A percentile compares a stretch with the other conserved stretches of the same genome.
Conservation (phyloP, 2,888 invertebrate genomes). For the Drosophila birchii region DNA sequence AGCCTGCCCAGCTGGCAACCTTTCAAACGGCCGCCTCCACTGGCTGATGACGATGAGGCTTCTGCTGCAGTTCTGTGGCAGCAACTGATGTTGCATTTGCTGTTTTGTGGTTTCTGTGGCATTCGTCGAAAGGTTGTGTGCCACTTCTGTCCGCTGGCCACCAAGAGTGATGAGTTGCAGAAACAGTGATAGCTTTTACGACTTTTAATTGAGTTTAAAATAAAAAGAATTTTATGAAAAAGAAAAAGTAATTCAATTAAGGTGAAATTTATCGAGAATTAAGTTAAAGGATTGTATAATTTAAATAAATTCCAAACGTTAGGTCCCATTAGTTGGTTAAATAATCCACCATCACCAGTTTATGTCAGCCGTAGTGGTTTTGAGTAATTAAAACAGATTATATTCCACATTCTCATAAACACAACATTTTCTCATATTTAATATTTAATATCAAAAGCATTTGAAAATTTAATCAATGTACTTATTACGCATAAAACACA, state of each 20-base stretch:
- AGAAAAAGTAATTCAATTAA: not conserved
- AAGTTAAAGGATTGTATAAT: not conserved
- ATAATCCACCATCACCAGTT: not conserved
- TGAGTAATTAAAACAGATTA: conserved; percentile 4
- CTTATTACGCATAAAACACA: not conserved
- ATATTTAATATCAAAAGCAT: conserved; percentile 1
- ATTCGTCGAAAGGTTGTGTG: conserved; percentile 15
- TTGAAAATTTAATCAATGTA: not conserved
- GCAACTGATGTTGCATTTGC: conserved; percentile 5
- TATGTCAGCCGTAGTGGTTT: not conserved
- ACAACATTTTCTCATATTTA: not conserved
- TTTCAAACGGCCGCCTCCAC: conserved; percentile 29
- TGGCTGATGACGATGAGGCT: conserved; percentile 9
- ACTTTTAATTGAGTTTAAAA: not conserved
- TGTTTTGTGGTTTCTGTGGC: conserved; percentile 22
- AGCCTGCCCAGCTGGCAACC: conserved; percentile 48
- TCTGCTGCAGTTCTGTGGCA: conserved; percentile 24
- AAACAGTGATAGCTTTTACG: conserved; percentile 1
- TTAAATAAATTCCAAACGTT: not conserved
- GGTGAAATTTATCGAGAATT: not conserved
- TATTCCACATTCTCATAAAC: not conserved
- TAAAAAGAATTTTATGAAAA: not conserved
- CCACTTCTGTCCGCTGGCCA: conserved; percentile 13
- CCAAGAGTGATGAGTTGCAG: conserved; percentile 1
- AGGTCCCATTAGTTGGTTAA: too few relatives aligned